Conservation (phyloP, 2,797 vertebrate species). For the Phalanger gymnotis region DNA sequence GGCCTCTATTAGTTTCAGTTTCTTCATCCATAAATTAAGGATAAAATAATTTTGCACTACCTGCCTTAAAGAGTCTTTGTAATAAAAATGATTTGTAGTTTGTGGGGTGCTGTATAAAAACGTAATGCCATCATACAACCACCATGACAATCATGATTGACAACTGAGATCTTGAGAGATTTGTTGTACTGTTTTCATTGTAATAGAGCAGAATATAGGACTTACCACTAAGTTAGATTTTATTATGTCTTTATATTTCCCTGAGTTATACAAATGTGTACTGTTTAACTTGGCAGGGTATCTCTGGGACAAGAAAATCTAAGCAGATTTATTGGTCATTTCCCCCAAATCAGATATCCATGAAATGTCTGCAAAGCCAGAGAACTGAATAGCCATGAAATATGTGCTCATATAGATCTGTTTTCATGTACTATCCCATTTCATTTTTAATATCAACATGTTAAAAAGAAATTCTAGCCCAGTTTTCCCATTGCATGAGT, state of each 20-base stretch:
- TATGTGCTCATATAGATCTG: background rate
- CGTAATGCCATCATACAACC: background rate
- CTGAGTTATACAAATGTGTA: slow-evolving; percentile 42
- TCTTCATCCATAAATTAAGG: slow-evolving; percentile 1
- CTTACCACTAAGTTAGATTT: slow-evolving; percentile 14
- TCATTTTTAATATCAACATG: background rate
- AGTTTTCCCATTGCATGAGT: background rate
- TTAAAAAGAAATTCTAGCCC: background rate
- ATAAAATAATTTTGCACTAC: background rate
- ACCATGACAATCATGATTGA: background rate
- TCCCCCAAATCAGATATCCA: slow-evolving; percentile 39
- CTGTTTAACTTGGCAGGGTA: slow-evolving; percentile 38
- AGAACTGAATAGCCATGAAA: slow-evolving; percentile 30
- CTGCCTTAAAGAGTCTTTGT: background rate
- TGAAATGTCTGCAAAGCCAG: slow-evolving; percentile 42
- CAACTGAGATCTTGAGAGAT: background rate
- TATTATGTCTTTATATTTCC: slow-evolving; percentile 4
- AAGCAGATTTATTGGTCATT: slow-evolving; percentile 12
- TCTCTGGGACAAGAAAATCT: slow-evolving; percentile 33
- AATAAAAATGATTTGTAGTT: slow-evolving; percentile 14
- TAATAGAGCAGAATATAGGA: background rate
- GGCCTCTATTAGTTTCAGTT: background rate
- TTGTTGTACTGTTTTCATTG: background rate
- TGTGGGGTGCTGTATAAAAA: slow-evolving; percentile 2
- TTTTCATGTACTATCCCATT: background rate